Evolutionary conservation across 2,888 invertebrate species (phyloP).

Genomic region (Cyclophora albipunctata): DNA sequence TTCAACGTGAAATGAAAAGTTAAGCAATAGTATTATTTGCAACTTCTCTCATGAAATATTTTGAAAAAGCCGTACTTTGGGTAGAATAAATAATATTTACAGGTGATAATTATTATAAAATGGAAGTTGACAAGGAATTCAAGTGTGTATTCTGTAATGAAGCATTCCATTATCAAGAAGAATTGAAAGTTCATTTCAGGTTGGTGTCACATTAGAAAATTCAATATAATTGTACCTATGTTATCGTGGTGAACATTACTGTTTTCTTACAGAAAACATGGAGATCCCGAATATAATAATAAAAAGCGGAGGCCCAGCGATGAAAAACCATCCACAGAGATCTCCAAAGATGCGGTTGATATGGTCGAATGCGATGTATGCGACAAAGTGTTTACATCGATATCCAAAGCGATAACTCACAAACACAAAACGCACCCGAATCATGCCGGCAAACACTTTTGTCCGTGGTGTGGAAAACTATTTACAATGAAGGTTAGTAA

Average conservation of each 20-base stretch:
- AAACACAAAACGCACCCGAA: slow-evolving; percentile 79
- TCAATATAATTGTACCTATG: too few relatives aligned
- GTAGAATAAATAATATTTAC: too few relatives aligned
- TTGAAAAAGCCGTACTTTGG: too few relatives aligned
- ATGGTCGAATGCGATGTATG: slow-evolving; percentile 77
- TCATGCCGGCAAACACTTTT: slow-evolving; percentile 78
- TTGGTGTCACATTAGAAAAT: slow-evolving; percentile 24
- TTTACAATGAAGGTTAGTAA: slow-evolving; percentile 77
- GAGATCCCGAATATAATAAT: slow-evolving; percentile 75
- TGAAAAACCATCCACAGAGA: slow-evolving; percentile 18
- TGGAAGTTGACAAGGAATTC: slow-evolving; percentile 37
- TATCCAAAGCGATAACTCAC: slow-evolving; percentile 79
- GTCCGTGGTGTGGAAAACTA: slow-evolving; percentile 80
- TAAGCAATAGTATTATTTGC: too few relatives aligned
- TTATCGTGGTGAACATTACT: too few relatives aligned
- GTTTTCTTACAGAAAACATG: slow-evolving; percentile 70
- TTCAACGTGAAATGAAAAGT: too few relatives aligned
- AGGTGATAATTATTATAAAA: too few relatives aligned
- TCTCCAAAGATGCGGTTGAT: slow-evolving; percentile 35
- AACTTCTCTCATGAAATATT: too few relatives aligned
- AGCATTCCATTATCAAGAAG: slow-evolving; percentile 72
- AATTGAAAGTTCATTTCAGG: slow-evolving; percentile 78
- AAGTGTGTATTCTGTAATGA: slow-evolving; percentile 76
- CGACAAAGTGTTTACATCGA: slow-evolving; percentile 70
- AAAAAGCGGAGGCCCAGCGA: slow-evolving; percentile 26